These are phyloP conservation scores for Oxyura jamaicensis DNA, from an alignment of 2,113 vertebrate genomes.

Conservation along the genomic window DNA sequence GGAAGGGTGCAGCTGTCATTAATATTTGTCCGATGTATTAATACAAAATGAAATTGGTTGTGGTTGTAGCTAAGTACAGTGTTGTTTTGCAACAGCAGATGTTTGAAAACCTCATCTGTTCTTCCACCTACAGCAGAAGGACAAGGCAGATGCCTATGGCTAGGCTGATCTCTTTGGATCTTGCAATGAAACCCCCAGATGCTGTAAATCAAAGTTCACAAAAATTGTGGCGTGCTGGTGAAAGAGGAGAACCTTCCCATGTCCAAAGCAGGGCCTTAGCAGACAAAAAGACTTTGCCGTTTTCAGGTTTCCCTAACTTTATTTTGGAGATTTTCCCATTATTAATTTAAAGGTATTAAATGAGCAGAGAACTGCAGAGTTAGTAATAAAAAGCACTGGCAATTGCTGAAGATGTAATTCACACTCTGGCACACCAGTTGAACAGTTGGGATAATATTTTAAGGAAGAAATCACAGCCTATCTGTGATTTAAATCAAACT, in stretches of 20 bases:
- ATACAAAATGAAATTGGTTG: neutral
- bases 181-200: neutral
- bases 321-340: neutral
- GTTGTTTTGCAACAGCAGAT: neutral
- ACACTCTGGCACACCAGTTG: neutral
- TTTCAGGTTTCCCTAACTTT: neutral
- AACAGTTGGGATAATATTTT: neutral
- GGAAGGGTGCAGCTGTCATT: too few relatives aligned
- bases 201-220: neutral
- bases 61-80: neutral
- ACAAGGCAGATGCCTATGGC: fast-evolving
- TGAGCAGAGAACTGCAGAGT: neutral
- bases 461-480: neutral
- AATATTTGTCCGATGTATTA: neutral
- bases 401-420: neutral
- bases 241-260: neutral
- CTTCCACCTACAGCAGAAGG: neutral
- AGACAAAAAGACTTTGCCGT: neutral
- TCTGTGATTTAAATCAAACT: neutral
- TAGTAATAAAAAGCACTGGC: neutral
- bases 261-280: neutral
- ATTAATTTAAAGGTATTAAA: neutral
- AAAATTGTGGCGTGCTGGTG: neutral
- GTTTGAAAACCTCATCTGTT: neutral
- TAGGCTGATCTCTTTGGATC: neutral